These are phyloP conservation scores for Cyanocitta stelleri DNA, from an alignment of 2,113 vertebrate genomes.

Conservation along the genomic window DNA sequence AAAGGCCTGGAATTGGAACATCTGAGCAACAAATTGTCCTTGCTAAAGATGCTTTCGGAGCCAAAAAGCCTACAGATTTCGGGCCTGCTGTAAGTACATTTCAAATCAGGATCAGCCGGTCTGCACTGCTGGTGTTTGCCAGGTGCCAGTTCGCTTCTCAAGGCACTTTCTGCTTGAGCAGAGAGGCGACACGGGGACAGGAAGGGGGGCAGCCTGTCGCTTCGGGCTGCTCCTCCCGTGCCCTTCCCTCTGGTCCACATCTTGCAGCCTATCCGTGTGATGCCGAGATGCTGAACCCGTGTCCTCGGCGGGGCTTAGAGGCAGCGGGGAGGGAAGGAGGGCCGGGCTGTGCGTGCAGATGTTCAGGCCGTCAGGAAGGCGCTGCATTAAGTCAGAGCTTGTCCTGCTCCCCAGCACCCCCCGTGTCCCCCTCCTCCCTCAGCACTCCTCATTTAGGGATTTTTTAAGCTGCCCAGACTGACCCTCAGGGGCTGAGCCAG, in stretches of 20 bases:
- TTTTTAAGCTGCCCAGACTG: neutral
- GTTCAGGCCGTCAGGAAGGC: neutral
- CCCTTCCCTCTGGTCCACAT: neutral
- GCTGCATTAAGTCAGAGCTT: neutral
- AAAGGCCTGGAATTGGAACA: conserved; percentile 1
- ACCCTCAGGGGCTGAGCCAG: neutral
- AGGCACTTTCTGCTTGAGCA: neutral
- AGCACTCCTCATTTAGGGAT: neutral
- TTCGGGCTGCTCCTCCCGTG: neutral
- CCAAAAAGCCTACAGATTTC: conserved; percentile 6
- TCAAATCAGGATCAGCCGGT: neutral
- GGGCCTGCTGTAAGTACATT: neutral
- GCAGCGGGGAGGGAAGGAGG: neutral
- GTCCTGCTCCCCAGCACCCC: neutral
- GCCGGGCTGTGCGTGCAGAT: neutral
- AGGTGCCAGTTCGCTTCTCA: neutral
- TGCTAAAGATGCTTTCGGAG: neutral
- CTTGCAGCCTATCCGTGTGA: accelerated
- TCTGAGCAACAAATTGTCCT: conserved; percentile 55
- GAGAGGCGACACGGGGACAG: neutral
- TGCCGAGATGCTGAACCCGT: neutral
- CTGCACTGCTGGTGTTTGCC: neutral
- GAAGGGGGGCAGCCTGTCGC: neutral
- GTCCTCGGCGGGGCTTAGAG: neutral
- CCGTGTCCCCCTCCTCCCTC: neutral